Base-by-base conservation (phyloP, 1,140 invertebrate species). In the Chironomus tepperi region DNA sequence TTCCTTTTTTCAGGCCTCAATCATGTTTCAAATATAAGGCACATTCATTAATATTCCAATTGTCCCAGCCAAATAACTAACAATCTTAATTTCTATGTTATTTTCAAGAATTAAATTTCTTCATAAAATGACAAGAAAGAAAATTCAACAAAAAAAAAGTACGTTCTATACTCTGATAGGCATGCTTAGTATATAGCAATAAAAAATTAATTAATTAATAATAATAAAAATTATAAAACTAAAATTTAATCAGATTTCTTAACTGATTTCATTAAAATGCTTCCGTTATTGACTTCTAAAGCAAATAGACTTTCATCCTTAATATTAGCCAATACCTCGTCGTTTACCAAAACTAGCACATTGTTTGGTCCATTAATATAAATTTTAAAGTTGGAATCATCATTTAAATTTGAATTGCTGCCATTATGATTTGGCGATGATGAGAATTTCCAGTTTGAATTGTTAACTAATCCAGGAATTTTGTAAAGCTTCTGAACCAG, bases 321-420 rank as follows among this genome's bases (percentile, higher is more conserved):
- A 75, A 90, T 84, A 77, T 90, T 87, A 42, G 84, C 84, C 16
- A 91, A 84, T 73, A 93, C 86, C 78, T 93, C 90, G 78, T 93
- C 89, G 75, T 87, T 91, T n/a, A 93, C 83, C 67, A 90, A 81
- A 16, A 93, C 87, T 77, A 90, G 89, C 57, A 93, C 91, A 65
- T 88, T 88, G 74, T 88, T 87, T 0, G 92, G 91, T 7, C 91
- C 91, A 78, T 89, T 87, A n/a, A 91, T 83, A 76, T 89, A 89
- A 64, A 92, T 83, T 43, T 77, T 77, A 43, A 77, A 79, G 76
- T 82, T 82, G 74, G 88, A 87, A 67, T 76, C 78, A 34, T 82
- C 81, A 70, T 80, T 81, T 15, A 82, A 80, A 74, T 82, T 82
- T 10, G 81, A 81, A 42, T 80, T 80, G 70, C 81, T 82, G 74